Conservation (phyloP, 2,113 vertebrate species). For the Zeus faber region DNA sequence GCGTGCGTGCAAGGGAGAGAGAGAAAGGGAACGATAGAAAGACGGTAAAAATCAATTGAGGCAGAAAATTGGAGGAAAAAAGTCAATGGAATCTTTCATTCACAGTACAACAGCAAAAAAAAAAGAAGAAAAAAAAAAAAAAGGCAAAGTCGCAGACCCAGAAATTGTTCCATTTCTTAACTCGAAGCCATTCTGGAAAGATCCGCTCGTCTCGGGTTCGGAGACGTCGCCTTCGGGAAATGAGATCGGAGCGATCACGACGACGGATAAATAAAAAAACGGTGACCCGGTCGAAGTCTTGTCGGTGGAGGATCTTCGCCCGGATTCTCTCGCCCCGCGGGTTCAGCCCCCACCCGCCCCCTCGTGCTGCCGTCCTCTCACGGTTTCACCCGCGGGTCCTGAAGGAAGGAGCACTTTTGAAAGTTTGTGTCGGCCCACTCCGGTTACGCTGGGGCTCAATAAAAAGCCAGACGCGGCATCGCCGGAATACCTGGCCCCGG, state of each 20-base stretch:
- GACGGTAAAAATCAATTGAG: not conserved
- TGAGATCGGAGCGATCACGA: too few species aligned
- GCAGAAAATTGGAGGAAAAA: not conserved
- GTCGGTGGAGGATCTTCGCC: too few species aligned
- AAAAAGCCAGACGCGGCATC: not conserved
- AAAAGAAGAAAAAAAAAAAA: constrained; percentile 7
- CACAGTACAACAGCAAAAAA: not conserved
- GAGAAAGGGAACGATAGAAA: not conserved
- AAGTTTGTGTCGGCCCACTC: constrained; percentile 2
- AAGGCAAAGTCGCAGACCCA: too few species aligned
- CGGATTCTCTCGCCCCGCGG: too few species aligned
- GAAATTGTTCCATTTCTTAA: too few species aligned
- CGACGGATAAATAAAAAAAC: too few species aligned
- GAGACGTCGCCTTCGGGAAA: too few species aligned
- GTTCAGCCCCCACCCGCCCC: too few species aligned
- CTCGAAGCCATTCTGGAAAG: too few species aligned
- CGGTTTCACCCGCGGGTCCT: not conserved
- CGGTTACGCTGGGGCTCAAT: not conserved
- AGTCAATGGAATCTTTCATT: constrained; percentile 17
- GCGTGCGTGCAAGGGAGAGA: not conserved
- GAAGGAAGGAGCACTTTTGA: not conserved
- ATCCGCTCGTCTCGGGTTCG: too few species aligned
- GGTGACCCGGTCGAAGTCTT: too few species aligned
- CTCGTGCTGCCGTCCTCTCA: constrained; percentile 10
- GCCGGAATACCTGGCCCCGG: constrained; percentile 3